These are phyloP conservation scores for Drosophila ananassae DNA, from an alignment of 1,140 invertebrate species.

Conservation along the genomic window DNA sequence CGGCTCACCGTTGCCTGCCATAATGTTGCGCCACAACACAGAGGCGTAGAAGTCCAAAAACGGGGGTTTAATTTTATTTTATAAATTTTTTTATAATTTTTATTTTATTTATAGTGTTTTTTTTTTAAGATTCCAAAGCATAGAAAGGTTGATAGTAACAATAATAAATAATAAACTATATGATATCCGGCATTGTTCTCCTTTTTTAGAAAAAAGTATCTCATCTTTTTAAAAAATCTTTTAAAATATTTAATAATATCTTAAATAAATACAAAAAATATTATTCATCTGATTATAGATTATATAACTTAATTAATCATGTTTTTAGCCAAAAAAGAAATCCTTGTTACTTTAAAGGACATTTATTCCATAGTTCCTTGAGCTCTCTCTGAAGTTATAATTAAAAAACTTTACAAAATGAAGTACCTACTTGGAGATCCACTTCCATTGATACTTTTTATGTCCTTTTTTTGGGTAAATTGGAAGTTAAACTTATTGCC, in stretches of 20 bases:
- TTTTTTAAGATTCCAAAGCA: neutral
- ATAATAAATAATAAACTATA: too few species aligned
- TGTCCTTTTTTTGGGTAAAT: neutral
- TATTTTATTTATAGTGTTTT: neutral
- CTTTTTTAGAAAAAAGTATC: too few species aligned
- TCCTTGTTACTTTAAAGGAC: too few species aligned
- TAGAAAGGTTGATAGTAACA: too few species aligned
- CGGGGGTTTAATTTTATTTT: neutral
- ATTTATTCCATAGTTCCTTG: too few species aligned
- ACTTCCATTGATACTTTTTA: neutral
- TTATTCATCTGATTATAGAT: too few species aligned
- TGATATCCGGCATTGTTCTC: too few species aligned
- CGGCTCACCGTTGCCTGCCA: slow-evolving; percentile 55
- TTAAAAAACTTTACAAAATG: neutral
- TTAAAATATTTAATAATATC: too few species aligned
- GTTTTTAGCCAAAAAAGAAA: too few species aligned
- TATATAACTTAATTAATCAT: too few species aligned
- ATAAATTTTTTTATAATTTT: neutral
- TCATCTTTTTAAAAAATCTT: too few species aligned
- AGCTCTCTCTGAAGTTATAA: neutral
- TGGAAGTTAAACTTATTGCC: neutral
- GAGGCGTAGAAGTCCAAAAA: slow-evolving; percentile 28
- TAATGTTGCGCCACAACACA: slow-evolving; percentile 47
- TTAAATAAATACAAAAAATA: too few species aligned
- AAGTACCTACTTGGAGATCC: neutral